Conservation (phyloP, 2,888 invertebrate genomes). For the Temnothorax ravouxi region DNA sequence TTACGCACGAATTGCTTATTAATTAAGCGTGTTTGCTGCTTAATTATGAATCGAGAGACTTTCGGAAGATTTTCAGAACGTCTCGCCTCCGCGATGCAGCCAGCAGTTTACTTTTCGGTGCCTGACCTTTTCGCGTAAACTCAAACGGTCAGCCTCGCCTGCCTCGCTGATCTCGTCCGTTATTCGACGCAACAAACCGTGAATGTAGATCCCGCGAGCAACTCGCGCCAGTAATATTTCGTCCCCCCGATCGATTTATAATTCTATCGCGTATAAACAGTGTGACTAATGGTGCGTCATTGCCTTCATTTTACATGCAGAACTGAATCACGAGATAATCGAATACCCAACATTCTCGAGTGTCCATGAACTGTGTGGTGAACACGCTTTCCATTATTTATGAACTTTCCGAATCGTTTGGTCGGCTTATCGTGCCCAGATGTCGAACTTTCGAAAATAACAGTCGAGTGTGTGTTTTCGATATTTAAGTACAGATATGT, state of each 20-base stretch:
- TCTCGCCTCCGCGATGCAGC: neutral
- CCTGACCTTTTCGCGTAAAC: neutral
- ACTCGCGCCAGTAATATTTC: constrained; percentile 26
- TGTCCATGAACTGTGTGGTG: constrained; percentile 70
- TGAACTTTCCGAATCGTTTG: constrained; percentile 4
- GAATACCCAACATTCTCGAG: constrained; percentile 57
- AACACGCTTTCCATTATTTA: constrained; percentile 62
- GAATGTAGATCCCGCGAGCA: constrained; percentile 4
- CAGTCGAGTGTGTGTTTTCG: neutral
- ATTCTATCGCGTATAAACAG: constrained; percentile 65
- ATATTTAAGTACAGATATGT: neutral
- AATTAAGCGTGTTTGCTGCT: neutral
- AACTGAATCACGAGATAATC: constrained; percentile 75
- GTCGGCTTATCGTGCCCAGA: neutral
- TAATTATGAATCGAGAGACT: constrained; percentile 27
- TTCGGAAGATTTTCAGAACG: neutral
- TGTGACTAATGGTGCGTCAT: constrained; percentile 73
- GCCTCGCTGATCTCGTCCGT: neutral
- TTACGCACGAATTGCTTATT: constrained; percentile 19
- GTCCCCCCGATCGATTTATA: constrained; percentile 61
- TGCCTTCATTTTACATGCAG: constrained; percentile 68
- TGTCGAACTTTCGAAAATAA: neutral
- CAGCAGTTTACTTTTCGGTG: neutral
- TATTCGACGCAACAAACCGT: neutral
- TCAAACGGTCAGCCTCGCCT: neutral